Conservation (phyloP, 2,113 vertebrate species). For the Notothenia rossii region DNA sequence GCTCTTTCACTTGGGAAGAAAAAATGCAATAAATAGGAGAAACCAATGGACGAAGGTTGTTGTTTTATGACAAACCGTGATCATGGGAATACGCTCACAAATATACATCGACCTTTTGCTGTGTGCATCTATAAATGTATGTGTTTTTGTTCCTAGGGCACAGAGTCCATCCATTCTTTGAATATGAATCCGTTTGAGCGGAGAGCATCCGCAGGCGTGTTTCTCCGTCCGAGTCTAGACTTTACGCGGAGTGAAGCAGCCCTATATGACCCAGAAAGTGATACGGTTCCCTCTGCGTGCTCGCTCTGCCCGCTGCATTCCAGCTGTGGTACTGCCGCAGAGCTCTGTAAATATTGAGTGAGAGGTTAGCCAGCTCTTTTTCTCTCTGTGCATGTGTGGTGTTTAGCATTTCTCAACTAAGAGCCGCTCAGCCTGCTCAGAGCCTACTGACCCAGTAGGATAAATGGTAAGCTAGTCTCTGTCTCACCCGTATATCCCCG, state of each 20-base stretch:
- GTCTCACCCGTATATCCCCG: constrained; percentile 10
- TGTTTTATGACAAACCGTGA: constrained; percentile 1
- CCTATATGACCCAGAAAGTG: constrained; percentile 71
- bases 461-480: constrained; percentile 28
- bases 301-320: constrained; percentile 65
- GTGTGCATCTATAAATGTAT: constrained; percentile 23
- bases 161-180: constrained; percentile 24
- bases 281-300: constrained; percentile 38
- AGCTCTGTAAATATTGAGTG: constrained; percentile 64
- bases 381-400: constrained; percentile 45
- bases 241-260: constrained; percentile 34
- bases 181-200: constrained; percentile 37
- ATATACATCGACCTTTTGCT: constrained; percentile 5
- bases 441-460: constrained; percentile 41
- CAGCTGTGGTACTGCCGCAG: constrained; percentile 69
- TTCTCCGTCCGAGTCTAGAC: constrained; percentile 58
- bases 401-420: constrained; percentile 63
- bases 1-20: constrained; percentile 8
- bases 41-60: not conserved
- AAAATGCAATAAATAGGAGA: constrained; percentile 7
- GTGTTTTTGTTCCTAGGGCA: constrained; percentile 11
- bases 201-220: constrained; percentile 32
- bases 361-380: constrained; percentile 34
- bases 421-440: constrained; percentile 28
- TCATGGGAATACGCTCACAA: constrained; percentile 10